A percentile compares a stretch with the other conserved stretches of the same genome.
Evolutionary conservation across 2,113 vertebrate genomes (phyloP).

Genomic region (Mionectes macconnelli): DNA sequence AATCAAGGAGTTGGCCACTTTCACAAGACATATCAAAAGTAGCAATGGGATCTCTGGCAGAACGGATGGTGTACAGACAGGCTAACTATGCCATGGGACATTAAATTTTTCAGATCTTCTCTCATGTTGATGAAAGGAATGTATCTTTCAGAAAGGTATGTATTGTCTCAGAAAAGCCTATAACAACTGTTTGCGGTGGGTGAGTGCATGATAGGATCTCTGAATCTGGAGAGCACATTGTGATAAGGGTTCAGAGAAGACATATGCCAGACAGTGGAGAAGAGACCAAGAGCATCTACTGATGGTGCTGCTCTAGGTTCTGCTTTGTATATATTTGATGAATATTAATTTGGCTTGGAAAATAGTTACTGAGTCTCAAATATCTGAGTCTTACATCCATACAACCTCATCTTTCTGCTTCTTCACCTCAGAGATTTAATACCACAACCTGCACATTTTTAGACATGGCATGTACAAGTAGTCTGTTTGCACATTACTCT

Average conservation of each 20-base stretch:
- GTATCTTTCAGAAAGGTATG: neutral
- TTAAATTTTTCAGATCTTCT: neutral
- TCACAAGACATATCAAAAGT: neutral
- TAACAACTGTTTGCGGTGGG: neutral
- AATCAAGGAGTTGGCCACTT: neutral
- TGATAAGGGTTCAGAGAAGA: neutral
- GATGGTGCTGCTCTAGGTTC: neutral
- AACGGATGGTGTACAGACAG: neutral
- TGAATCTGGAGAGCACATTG: neutral
- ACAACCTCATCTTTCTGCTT: neutral
- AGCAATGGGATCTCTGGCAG: neutral
- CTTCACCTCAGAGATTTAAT: neutral
- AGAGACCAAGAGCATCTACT: neutral
- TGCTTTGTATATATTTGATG: neutral
- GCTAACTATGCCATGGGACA: neutral
- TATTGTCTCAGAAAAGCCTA: neutral
- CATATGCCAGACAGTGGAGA: neutral
- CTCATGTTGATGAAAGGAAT: neutral
- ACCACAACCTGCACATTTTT: neutral
- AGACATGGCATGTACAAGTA: neutral
- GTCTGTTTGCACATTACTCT: neutral
- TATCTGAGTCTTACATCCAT: neutral
- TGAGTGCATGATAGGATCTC: neutral
- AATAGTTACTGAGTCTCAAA: neutral
- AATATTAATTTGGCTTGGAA: neutral